phyloP scores from a whole-genome alignment of 2,797 vertebrate genomes.

The Enteromius trimaculatus region DNA sequence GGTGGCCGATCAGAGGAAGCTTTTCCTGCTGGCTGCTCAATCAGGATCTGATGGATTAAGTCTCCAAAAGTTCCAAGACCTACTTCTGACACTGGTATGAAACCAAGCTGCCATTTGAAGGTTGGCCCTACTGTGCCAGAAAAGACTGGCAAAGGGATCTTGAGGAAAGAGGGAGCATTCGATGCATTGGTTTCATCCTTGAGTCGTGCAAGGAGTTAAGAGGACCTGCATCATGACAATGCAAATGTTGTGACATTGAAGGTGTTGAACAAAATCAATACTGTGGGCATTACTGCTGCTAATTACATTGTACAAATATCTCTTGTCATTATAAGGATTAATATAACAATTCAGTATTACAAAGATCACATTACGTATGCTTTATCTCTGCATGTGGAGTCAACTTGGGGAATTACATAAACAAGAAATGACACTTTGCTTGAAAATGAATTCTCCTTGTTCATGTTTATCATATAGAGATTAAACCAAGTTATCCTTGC shows the following conservation, averaged over 20 bases:
- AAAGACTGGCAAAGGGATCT: not conserved
- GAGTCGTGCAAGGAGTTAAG: not conserved
- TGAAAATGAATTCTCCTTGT: not conserved
- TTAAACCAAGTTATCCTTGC: slow-evolving; percentile 7
- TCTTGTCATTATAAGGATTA: not conserved
- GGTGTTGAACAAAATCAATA: not conserved
- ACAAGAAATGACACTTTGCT: not conserved
- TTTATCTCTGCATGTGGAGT: slow-evolving; percentile 14
- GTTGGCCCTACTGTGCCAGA: not conserved
- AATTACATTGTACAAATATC: not conserved
- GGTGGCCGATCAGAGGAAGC: slow-evolving; percentile 70
- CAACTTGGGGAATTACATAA: not conserved
- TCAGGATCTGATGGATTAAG: slow-evolving; percentile 72
- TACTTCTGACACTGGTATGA: slow-evolving; percentile 84
- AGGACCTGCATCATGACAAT: not conserved
- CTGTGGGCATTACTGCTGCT: slow-evolving; percentile 21
- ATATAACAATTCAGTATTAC: not conserved
- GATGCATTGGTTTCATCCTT: not conserved
- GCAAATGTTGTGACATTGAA: not conserved
- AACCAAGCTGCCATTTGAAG: slow-evolving; percentile 26
- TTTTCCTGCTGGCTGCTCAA: slow-evolving; percentile 84
- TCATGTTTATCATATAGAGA: not conserved
- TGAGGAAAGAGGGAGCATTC: not conserved
- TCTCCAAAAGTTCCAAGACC: slow-evolving; percentile 80
- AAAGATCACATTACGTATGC: not conserved